These are phyloP conservation scores for Mythimna pallens DNA, from an alignment of 2,888 invertebrate species.

Conservation along the genomic window DNA sequence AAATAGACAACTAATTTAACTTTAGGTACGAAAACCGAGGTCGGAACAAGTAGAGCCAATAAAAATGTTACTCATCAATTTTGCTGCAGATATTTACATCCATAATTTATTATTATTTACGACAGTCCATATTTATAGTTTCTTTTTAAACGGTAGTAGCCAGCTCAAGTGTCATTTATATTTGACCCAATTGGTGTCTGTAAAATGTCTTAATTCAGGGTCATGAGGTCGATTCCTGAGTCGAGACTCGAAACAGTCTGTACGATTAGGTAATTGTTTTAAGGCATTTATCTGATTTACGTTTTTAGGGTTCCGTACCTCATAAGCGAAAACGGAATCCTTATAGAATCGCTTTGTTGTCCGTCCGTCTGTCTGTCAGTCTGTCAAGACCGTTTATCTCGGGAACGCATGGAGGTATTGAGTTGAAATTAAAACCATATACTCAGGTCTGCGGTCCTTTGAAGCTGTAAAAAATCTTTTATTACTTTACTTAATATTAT, in stretches of 20 bases:
- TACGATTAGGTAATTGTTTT: background rate
- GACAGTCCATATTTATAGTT: conserved; percentile 3
- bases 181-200: conserved; percentile 22
- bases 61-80: conserved; percentile 5
- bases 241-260: background rate
- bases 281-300: background rate
- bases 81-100: conserved; percentile 17
- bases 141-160: background rate
- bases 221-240: conserved; percentile 10
- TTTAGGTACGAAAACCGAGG: conserved; percentile 18
- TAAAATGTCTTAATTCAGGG: conserved; percentile 21
- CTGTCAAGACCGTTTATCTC: too few relatives aligned
- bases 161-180: conserved; percentile 12
- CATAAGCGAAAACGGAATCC: too few relatives aligned
- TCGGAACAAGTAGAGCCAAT: conserved; percentile 17
- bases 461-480: too few relatives aligned
- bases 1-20: conserved; percentile 25
- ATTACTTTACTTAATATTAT: too few relatives aligned
- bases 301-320: background rate
- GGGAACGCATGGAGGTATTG: too few relatives aligned
- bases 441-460: too few relatives aligned
- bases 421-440: too few relatives aligned
- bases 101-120: conserved; percentile 23
- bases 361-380: too few relatives aligned
- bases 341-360: too few relatives aligned